phyloP scores from a whole-genome alignment of 2,113 vertebrate genomes.

The Phylloscopus trochiloides region DNA sequence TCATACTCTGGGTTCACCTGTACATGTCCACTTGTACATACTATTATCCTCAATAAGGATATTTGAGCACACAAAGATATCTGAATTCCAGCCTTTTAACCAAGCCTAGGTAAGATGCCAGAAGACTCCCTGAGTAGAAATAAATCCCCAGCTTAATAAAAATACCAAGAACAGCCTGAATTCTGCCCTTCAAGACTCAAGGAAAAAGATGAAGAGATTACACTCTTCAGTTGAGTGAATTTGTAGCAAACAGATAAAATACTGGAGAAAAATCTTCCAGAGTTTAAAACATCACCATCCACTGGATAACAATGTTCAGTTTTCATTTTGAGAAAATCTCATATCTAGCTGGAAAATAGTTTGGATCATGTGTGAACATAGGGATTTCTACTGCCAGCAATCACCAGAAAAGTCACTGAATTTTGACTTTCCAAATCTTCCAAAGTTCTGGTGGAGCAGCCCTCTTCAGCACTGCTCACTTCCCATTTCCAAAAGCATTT shows the following conservation, averaged over 20 bases:
- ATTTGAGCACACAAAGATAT: not conserved
- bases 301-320: not conserved
- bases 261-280: not conserved
- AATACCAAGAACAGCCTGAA: not conserved
- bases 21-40: not conserved
- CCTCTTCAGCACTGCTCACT: not conserved
- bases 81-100: not conserved
- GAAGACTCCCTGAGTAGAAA: not conserved
- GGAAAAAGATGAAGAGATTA: not conserved
- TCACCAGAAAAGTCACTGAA: not conserved
- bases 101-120: not conserved
- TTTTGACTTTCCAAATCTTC: not conserved
- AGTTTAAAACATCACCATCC: not conserved
- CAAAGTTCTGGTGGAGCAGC: rapidly evolving
- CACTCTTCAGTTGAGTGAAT: not conserved
- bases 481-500: not conserved
- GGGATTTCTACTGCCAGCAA: not conserved
- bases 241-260: not conserved
- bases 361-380: rapidly evolving
- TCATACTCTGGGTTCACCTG: not conserved
- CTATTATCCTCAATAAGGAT: not conserved
- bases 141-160: not conserved
- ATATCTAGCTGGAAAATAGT: not conserved
- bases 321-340: not conserved
- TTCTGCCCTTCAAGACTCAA: not conserved